Percentiles rank a stretch among this genome's conserved stretches.
Evolutionary conservation across 2,888 invertebrate genomes (phyloP).

Genomic region (Acanthoscelides obtectus): DNA sequence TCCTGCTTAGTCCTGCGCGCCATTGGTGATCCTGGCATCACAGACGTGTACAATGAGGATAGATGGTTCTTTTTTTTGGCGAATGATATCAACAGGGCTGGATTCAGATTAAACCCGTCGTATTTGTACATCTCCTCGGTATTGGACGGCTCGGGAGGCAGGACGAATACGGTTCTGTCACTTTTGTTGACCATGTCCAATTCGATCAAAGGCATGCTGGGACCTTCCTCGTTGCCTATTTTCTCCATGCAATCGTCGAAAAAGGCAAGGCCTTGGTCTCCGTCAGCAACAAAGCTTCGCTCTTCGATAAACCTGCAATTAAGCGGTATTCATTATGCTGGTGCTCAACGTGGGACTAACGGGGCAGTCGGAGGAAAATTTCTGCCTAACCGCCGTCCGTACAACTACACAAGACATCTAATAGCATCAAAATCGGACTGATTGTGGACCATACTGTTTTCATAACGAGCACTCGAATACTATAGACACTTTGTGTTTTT

Average conservation of each 20-base stretch:
- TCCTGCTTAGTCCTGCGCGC: slow-evolving; percentile 93
- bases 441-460: no score
- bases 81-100: slow-evolving; percentile 50
- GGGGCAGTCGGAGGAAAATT: no score
- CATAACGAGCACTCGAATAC: no score
- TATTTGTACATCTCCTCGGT: slow-evolving; percentile 32
- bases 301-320: slow-evolving; percentile 82
- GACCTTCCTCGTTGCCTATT: slow-evolving; percentile 55
- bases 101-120: slow-evolving; percentile 48
- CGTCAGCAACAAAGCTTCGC: slow-evolving; percentile 96
- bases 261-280: slow-evolving; percentile 90
- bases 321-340: no score
- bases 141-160: slow-evolving; percentile 78
- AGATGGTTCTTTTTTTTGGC: slow-evolving; percentile 37
- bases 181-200: slow-evolving; percentile 73
- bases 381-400: no score
- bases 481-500: no score
- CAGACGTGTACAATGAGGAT: slow-evolving; percentile 39
- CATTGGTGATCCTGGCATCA: slow-evolving; percentile 80
- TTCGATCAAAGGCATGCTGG: slow-evolving; percentile 67
- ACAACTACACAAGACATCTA: no score
- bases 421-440: no score
- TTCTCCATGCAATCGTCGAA: slow-evolving; percentile 97
- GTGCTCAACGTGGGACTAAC: no score
- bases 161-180: slow-evolving; percentile 91